Conservation (phyloP, 2,113 vertebrate genomes). For the Pelodiscus sinensis region DNA sequence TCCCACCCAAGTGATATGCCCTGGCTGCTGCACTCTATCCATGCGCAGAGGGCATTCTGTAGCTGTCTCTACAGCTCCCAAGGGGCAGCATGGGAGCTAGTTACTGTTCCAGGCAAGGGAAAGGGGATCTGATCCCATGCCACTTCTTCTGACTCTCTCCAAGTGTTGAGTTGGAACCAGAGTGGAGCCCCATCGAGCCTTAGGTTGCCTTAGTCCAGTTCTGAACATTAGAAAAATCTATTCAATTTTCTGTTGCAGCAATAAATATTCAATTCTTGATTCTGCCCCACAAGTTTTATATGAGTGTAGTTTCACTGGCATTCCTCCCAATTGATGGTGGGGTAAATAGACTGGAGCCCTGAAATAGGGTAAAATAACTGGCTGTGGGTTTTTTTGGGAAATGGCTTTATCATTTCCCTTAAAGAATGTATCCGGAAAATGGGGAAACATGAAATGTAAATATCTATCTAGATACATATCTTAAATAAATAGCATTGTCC, state of each 20-base stretch:
- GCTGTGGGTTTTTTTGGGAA: not conserved
- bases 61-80: not conserved
- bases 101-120: not conserved
- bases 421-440: not conserved
- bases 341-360: not conserved
- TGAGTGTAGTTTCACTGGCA: not conserved
- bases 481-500: not conserved
- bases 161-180: not conserved
- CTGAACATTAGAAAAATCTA: not conserved
- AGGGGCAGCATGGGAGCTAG: rapidly evolving
- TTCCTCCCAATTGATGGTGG: not conserved
- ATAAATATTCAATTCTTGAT: not conserved
- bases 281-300: not conserved
- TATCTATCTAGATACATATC: not conserved
- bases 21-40: not conserved
- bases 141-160: not conserved
- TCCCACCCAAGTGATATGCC: not conserved
- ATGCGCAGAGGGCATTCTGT: not conserved
- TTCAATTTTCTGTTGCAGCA: not conserved
- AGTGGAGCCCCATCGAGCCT: not conserved
- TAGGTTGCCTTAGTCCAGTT: not conserved
- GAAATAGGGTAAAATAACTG: not conserved
- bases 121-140: not conserved
- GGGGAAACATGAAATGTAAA: not conserved
- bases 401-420: not conserved